Evolutionary conservation across 2,797 vertebrate genomes (phyloP), one percentile per base, ranked within the genome.

Genomic region (Eospalax fontanierii): DNA sequence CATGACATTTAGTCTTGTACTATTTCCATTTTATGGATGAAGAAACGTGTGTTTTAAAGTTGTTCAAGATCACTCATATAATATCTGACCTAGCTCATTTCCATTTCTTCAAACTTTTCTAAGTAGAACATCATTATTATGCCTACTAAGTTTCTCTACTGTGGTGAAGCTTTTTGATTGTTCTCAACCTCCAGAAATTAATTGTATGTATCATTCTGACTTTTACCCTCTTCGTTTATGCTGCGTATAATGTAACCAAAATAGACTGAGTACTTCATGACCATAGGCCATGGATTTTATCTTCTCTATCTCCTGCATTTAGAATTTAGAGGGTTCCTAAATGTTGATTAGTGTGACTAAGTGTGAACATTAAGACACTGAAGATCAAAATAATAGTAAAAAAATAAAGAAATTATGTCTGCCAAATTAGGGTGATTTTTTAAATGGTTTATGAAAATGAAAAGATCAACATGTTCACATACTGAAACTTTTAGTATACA

Each of bases 371-470:
- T 89, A 26, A 4, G 54, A 95, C 94, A 93, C 28, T 46, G 50
- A 43, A 89, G 40, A 63, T 96, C 63, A 82, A 74, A 95, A 33
- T 93, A 91, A 93, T 93, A 88, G 9, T 90, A 88, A 82, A 94
- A 93, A 73, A n/a, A 83, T 73, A 89, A 87, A 87, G 65, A 93
- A 93, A 87, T 63, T 75, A 61, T 50, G n/a, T 21, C 30, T 92
- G 3, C 79, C 50, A 35, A 93, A 71, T 68, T 86, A 71, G 33
- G 33, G 18, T 50, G 83, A 61, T 7, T 80, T 94, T 95, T 86
- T 63, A 87, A 83, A 40, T 71, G 70, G 70, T 75, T 81, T 95
- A 15, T 95, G 57, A 61, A 92, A 63, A 65, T 11, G n/a, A 57
- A 57, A 87, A 74, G 65, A 87, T 87, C 50, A 89, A 22, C 54